Percentiles rank a stretch among this genome's conserved stretches.
phyloP scores from a whole-genome alignment of 2,888 invertebrate species.

The Pterostichus niger region DNA sequence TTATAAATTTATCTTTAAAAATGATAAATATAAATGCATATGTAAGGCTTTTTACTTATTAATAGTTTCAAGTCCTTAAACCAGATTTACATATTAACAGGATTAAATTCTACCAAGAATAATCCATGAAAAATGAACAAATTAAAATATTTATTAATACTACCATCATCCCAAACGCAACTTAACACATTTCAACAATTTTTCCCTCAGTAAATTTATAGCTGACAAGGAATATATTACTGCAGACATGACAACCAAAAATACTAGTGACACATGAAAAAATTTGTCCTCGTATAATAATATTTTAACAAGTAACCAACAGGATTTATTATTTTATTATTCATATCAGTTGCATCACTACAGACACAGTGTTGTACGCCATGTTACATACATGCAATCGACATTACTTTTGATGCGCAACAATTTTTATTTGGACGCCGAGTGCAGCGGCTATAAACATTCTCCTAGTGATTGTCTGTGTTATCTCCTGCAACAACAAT shows the following conservation, averaged over 20 bases:
- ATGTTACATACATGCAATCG: conserved; percentile 26
- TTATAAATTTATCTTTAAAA: too few species aligned
- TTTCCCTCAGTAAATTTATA: conserved; percentile 19
- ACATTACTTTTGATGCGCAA: conserved; percentile 55
- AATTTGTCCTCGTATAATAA: conserved; percentile 5
- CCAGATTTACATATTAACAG: too few species aligned
- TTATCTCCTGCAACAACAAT: conserved; percentile 37
- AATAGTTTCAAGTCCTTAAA: too few species aligned
- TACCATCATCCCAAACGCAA: background rate
- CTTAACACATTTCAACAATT: conserved; percentile 20
- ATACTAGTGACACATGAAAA: conserved; percentile 25
- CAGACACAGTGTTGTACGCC: background rate
- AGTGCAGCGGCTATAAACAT: conserved; percentile 42
- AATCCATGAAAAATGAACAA: background rate
- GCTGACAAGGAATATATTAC: conserved; percentile 11
- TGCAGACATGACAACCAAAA: conserved; percentile 4
- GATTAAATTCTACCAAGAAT: too few species aligned
- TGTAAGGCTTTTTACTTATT: too few species aligned
- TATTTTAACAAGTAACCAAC: conserved; percentile 15
- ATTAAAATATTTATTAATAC: background rate
- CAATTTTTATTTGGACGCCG: conserved; percentile 46
- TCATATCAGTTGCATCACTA: conserved; percentile 20
- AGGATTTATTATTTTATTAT: conserved; percentile 48
- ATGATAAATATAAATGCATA: too few species aligned
- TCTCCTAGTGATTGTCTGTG: conserved; percentile 38